Evolutionary conservation across 2,888 invertebrate genomes (phyloP).

Genomic region (Trichogramma evanescens): DNA sequence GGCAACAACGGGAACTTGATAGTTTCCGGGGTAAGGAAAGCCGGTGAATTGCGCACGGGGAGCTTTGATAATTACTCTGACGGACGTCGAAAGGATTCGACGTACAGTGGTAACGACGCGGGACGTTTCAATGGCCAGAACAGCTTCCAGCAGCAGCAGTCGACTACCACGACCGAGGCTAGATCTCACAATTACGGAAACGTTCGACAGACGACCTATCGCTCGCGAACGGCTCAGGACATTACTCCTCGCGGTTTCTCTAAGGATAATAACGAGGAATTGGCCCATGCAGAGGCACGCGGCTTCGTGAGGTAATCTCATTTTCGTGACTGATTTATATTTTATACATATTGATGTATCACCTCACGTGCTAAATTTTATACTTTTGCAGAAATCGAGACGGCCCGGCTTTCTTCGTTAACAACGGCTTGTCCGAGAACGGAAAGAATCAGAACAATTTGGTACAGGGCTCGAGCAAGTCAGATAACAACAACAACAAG

Average conservation of each 20-base stretch:
- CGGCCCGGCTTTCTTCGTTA: slow-evolving; percentile 10
- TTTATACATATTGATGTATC: too few relatives aligned
- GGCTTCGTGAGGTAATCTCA: background rate
- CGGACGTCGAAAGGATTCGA: slow-evolving; percentile 4
- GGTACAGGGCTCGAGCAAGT: slow-evolving; percentile 6
- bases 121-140: slow-evolving; percentile 3
- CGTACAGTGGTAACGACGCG: background rate
- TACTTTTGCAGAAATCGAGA: slow-evolving; percentile 7
- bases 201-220: slow-evolving; percentile 8
- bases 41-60: background rate
- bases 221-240: slow-evolving; percentile 13
- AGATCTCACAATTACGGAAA: background rate
- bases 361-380: background rate
- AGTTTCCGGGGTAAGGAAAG: slow-evolving; percentile 1
- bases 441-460: background rate
- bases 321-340: background rate
- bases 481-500: slow-evolving; percentile 2
- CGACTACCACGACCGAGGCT: background rate
- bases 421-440: slow-evolving; percentile 13
- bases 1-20: background rate
- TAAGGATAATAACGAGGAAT: slow-evolving; percentile 8
- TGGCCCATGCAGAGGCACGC: background rate
- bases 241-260: slow-evolving; percentile 25
- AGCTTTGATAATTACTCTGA: slow-evolving; percentile 11
- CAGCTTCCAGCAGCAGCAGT: background rate